Conservation (phyloP, 2,113 vertebrate genomes). For the Dicentrarchus labrax region DNA sequence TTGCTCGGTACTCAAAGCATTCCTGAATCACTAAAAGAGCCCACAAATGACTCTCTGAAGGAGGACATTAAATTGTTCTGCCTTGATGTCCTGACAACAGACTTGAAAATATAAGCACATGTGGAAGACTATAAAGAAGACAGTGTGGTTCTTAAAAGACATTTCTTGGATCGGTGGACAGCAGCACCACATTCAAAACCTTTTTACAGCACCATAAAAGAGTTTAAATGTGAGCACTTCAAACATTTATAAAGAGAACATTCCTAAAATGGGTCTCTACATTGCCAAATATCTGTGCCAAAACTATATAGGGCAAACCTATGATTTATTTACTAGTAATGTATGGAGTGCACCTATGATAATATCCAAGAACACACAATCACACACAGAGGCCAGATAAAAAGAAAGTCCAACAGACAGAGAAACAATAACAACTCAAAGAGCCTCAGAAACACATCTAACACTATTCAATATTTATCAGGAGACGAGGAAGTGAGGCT, state of each 20-base stretch:
- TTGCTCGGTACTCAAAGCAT: not conserved
- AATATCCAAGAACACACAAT: not conserved
- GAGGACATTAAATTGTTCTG: not conserved
- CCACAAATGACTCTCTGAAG: too few species aligned
- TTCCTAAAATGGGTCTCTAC: not conserved
- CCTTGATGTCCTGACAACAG: not conserved
- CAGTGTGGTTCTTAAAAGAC: not conserved
- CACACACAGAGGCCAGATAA: conserved; percentile 5
- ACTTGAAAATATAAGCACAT: not conserved
- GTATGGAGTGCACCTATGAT: not conserved
- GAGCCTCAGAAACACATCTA: conserved; percentile 22
- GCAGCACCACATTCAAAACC: not conserved
- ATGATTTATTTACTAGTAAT: not conserved
- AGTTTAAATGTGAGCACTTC: not conserved
- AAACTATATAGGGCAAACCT: not conserved
- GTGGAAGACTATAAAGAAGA: not conserved
- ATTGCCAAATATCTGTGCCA: not conserved
- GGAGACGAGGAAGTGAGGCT: conserved; percentile 26
- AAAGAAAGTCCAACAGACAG: conserved; percentile 9
- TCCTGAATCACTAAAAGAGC: not conserved
- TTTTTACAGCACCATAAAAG: conserved; percentile 14
- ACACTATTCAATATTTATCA: conserved; percentile 45
- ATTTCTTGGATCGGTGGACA: not conserved
- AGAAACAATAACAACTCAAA: conserved; percentile 37
- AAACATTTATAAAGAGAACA: not conserved